Percentiles rank a stretch among this genome's conserved stretches.
These are phyloP conservation scores for Entomobrya multifasciata DNA, from an alignment of 2,888 invertebrate genomes.

Conservation along the genomic window DNA sequence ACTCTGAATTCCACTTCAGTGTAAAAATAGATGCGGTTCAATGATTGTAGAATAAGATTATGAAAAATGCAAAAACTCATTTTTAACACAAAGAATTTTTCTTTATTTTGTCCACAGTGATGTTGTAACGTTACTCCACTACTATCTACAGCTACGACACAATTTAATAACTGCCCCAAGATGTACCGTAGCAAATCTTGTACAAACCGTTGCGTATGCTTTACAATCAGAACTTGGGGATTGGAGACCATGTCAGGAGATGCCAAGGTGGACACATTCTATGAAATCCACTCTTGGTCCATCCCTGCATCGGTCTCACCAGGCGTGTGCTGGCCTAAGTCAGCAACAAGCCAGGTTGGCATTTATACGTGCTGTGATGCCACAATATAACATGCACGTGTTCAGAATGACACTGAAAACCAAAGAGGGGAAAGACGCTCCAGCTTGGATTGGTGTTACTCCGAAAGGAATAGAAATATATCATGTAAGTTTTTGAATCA, in stretches of 20 bases:
- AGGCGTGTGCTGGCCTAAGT: conserved; percentile 76
- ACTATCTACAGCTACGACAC: conserved; percentile 96
- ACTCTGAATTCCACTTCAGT: not conserved
- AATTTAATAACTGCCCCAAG: conserved; percentile 85
- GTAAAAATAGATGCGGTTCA: conserved; percentile 28
- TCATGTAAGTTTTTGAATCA: conserved; percentile 81
- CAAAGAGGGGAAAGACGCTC: conserved; percentile 85
- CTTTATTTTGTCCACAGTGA: conserved; percentile 84
- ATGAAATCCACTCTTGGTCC: conserved; percentile 71
- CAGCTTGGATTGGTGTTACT: conserved; percentile 93
- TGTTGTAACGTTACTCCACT: conserved; percentile 94
- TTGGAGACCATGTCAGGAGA: conserved; percentile 78
- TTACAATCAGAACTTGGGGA: conserved; percentile 79
- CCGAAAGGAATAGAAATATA: conserved; percentile 95
- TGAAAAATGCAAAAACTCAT: too few relatives aligned
- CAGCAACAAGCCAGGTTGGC: conserved; percentile 78
- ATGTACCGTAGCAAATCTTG: conserved; percentile 75
- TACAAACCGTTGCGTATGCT: conserved; percentile 78
- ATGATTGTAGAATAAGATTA: too few relatives aligned
- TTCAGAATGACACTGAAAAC: conserved; percentile 79
- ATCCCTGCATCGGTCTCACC: conserved; percentile 76
- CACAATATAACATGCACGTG: conserved; percentile 79
- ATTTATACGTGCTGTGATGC: conserved; percentile 79
- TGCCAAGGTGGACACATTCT: conserved; percentile 76
- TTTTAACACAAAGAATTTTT: not conserved